Evolutionary conservation across 2,888 invertebrate species (phyloP).

Genomic region (Syrphus vitripennis): DNA sequence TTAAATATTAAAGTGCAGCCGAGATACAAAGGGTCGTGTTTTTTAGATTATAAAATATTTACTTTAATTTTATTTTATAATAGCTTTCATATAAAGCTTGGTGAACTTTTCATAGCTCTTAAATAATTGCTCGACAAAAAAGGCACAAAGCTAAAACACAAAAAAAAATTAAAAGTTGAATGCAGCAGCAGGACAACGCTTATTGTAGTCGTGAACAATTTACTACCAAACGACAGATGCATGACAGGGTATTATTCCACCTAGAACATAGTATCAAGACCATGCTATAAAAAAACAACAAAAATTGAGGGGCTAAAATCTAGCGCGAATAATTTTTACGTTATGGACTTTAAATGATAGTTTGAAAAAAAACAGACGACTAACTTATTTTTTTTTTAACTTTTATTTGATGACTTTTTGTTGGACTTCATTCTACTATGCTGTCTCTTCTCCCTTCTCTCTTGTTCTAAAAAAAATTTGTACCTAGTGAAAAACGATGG

Average conservation of each 20-base stretch:
- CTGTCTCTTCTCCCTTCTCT: neutral
- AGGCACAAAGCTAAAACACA: neutral
- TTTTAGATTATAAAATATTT: too few species aligned
- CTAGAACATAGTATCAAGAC: conserved; percentile 20
- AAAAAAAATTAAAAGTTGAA: conserved; percentile 16
- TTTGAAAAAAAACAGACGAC: neutral
- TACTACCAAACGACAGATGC: conserved; percentile 68
- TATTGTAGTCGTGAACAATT: conserved; percentile 68
- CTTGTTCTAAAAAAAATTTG: neutral
- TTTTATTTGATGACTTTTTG: conserved; percentile 22
- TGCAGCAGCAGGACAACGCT: conserved; percentile 63
- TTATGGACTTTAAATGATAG: conserved; percentile 55
- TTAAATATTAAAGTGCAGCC: too few species aligned
- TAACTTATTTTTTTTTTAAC: conserved; percentile 12
- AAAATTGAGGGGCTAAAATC: neutral
- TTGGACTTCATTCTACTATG: neutral
- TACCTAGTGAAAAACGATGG: neutral
- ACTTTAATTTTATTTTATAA: neutral
- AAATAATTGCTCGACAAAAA: neutral
- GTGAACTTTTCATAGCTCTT: neutral
- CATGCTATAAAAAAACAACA: conserved; percentile 12
- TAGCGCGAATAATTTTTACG: conserved; percentile 61
- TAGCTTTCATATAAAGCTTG: neutral
- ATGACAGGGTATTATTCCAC: conserved; percentile 65
- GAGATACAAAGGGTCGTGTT: too few species aligned